phyloP scores from a whole-genome alignment of 1,140 invertebrate genomes.

The Formica selysi region DNA sequence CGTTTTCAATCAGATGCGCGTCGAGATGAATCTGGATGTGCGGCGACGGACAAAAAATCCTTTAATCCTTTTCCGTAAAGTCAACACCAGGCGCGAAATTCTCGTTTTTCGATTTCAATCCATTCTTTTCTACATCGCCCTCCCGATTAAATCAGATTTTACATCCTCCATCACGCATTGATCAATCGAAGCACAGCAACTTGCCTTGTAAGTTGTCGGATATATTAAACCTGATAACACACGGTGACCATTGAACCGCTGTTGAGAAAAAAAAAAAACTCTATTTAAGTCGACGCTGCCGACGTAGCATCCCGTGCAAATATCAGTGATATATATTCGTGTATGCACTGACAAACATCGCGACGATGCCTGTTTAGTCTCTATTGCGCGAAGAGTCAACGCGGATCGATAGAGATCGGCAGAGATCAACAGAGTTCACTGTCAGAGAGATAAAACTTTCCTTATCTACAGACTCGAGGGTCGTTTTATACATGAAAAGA shows the following conservation, averaged over 20 bases:
- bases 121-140: background rate
- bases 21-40: background rate
- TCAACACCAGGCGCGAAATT: background rate
- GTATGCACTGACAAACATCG: background rate
- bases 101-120: background rate
- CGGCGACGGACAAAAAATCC: background rate
- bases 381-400: background rate
- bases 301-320: background rate
- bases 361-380: background rate
- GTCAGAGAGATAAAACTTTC: constrained; percentile 19
- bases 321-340: background rate
- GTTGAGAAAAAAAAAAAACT: constrained; percentile 18
- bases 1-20: background rate
- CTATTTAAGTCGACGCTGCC: background rate
- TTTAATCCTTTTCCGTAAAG: no score
- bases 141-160: background rate
- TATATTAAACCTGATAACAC: constrained; percentile 40
- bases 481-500: background rate
- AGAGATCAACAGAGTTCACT: constrained; percentile 41
- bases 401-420: constrained; percentile 22
- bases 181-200: background rate
- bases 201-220: constrained; percentile 22
- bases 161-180: background rate
- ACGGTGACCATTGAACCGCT: constrained; percentile 30
- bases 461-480: constrained; percentile 30